These are phyloP conservation scores for Ligdia adustata DNA, from an alignment of 2,888 invertebrate genomes.

Conservation along the genomic window DNA sequence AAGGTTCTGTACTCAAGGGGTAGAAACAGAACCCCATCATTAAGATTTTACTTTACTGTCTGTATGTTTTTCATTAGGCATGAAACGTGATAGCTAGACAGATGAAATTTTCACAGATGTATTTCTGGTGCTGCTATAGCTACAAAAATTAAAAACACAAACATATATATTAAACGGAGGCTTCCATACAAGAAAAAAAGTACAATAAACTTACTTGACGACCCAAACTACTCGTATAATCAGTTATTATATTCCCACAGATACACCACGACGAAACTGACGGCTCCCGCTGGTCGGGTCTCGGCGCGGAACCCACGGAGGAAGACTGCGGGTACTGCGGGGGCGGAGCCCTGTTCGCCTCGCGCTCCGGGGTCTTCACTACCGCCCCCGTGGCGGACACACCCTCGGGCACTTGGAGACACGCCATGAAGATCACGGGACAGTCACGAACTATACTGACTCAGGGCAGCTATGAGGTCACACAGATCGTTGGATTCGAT, in stretches of 20 bases:
- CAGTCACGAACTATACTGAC: slow-evolving; percentile 82
- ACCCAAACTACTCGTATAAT: no score
- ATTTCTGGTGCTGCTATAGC: no score
- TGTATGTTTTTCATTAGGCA: no score
- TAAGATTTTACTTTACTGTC: no score
- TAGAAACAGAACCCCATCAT: no score
- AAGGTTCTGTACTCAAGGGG: no score
- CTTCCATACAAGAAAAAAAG: no score
- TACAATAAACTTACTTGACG: no score
- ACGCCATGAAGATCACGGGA: slow-evolving; percentile 57
- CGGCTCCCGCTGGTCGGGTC: slow-evolving; percentile 75
- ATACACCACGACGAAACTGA: slow-evolving; percentile 73
- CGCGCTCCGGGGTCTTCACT: slow-evolving; percentile 68
- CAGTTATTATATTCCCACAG: slow-evolving; percentile 38
- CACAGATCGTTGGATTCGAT: slow-evolving; percentile 90
- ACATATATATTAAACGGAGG: no score
- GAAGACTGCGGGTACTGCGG: slow-evolving; percentile 78
- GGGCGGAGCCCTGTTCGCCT: slow-evolving; percentile 67
- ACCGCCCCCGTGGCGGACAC: slow-evolving; percentile 79
- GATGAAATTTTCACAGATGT: no score
- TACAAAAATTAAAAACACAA: no score
- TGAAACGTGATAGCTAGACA: no score
- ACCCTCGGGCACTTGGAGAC: slow-evolving; percentile 69
- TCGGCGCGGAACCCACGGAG: slow-evolving; percentile 70
- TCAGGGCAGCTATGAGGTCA: slow-evolving; percentile 90